Conservation (phyloP, 2,888 invertebrate genomes). For the Plusia festucae region DNA sequence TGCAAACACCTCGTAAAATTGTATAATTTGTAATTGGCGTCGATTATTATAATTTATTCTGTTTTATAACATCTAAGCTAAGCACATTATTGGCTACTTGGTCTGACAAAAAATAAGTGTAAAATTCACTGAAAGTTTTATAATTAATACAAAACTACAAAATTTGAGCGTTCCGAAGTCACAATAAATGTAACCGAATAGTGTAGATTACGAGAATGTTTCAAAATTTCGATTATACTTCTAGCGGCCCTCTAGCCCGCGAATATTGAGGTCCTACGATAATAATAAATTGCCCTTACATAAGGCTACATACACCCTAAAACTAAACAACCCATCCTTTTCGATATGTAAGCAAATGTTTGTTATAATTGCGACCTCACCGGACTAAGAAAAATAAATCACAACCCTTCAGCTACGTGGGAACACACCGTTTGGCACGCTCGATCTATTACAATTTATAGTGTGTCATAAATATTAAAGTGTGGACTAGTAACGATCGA, state of each 20-base stretch:
- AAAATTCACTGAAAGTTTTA: slow-evolving; percentile 44
- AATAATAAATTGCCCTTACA: slow-evolving; percentile 36
- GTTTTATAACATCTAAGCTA: slow-evolving; percentile 56
- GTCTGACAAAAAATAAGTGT: slow-evolving; percentile 66
- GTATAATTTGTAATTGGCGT: slow-evolving; percentile 43
- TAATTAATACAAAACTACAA: slow-evolving; percentile 73
- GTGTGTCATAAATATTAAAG: slow-evolving; percentile 41
- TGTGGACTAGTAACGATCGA: slow-evolving; percentile 61
- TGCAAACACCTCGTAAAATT: slow-evolving; percentile 49
- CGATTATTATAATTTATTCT: slow-evolving; percentile 42
- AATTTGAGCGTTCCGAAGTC: slow-evolving; percentile 76
- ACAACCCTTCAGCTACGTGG: slow-evolving; percentile 72
- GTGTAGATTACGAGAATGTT: slow-evolving; percentile 48
- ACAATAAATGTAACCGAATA: slow-evolving; percentile 55
- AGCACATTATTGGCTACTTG: slow-evolving; percentile 67
- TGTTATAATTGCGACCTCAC: slow-evolving; percentile 56
- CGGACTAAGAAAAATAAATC: slow-evolving; percentile 70
- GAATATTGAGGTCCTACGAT: slow-evolving; percentile 40
- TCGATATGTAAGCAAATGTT: slow-evolving; percentile 82
- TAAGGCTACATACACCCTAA: slow-evolving; percentile 60
- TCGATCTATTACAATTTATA: slow-evolving; percentile 59
- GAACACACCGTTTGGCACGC: slow-evolving; percentile 64
- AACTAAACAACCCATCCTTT: slow-evolving; percentile 71
- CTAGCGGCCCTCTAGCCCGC: slow-evolving; percentile 43
- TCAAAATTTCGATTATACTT: slow-evolving; percentile 45